Evolutionary conservation across 2,113 vertebrate genomes (phyloP).

Genomic region (Sinocyclocheilus maitianheensis): DNA sequence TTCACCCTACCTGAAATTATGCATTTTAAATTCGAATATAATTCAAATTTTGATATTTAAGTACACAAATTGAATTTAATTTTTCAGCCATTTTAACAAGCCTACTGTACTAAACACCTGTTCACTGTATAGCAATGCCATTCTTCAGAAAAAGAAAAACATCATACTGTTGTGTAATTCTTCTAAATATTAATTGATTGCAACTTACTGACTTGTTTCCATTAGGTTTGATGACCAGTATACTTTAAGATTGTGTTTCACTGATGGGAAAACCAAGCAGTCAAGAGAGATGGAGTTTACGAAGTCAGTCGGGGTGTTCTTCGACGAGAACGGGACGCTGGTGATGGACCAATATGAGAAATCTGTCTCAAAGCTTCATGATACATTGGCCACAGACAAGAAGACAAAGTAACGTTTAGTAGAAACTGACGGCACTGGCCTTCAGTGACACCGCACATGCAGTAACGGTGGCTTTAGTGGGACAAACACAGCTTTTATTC

Average conservation of each 20-base stretch:
- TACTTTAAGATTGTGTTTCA: slow-evolving; percentile 86
- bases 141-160: background rate
- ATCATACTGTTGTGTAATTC: background rate
- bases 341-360: slow-evolving; percentile 93
- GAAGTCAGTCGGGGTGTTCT: slow-evolving; percentile 88
- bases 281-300: slow-evolving; percentile 87
- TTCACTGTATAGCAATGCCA: no score
- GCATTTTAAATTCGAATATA: no score
- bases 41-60: no score
- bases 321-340: slow-evolving; percentile 85
- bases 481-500: background rate
- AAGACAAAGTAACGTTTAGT: slow-evolving; percentile 79
- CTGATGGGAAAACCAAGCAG: slow-evolving; percentile 79
- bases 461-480: slow-evolving; percentile 8
- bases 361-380: slow-evolving; percentile 88
- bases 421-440: background rate
- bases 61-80: no score
- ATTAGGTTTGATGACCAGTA: slow-evolving; percentile 93
- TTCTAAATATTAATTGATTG: background rate
- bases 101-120: no score
- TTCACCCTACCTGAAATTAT: no score
- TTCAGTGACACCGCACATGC: background rate
- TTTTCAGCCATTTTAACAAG: no score
- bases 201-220: slow-evolving; percentile 7
- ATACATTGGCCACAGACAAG: slow-evolving; percentile 83